phyloP scores from a whole-genome alignment of 2,888 invertebrate genomes.

The Volucella inflata region DNA sequence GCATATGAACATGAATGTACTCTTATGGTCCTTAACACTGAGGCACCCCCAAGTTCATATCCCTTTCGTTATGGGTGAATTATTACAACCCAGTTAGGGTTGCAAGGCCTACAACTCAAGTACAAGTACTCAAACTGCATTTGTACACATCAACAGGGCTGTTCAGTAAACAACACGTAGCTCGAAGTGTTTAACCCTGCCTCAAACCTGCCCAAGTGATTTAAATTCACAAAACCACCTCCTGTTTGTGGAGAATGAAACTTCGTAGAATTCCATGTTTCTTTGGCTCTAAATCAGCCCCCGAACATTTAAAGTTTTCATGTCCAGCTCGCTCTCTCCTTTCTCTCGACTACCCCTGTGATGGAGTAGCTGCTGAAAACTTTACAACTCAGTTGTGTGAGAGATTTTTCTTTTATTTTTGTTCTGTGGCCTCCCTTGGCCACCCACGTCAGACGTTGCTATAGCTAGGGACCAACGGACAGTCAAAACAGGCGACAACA shows the following conservation, averaged over 20 bases:
- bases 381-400: slow-evolving; percentile 56
- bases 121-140: slow-evolving; percentile 26
- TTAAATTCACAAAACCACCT: slow-evolving; percentile 15
- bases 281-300: slow-evolving; percentile 56
- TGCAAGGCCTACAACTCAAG: neutral
- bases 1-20: neutral
- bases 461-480: slow-evolving; percentile 22
- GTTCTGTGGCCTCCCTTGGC: slow-evolving; percentile 18
- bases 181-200: slow-evolving; percentile 36
- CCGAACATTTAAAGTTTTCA: slow-evolving; percentile 43
- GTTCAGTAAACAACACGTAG: slow-evolving; percentile 15
- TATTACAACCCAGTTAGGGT: neutral
- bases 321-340: slow-evolving; percentile 1
- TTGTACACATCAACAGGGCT: slow-evolving; percentile 23
- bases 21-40: slow-evolving; percentile 1
- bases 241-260: slow-evolving; percentile 8
- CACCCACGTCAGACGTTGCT: slow-evolving; percentile 33
- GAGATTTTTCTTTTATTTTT: neutral
- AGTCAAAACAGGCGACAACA: slow-evolving; percentile 37
- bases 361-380: slow-evolving; percentile 36
- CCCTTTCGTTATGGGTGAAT: neutral
- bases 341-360: neutral
- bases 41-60: slow-evolving; percentile 9
- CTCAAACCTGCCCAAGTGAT: slow-evolving; percentile 10
- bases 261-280: slow-evolving; percentile 52